Evolutionary conservation across 1,140 invertebrate species (phyloP), one percentile per base, ranked within the genome.

Genomic region (Drosophila busckii): DNA sequence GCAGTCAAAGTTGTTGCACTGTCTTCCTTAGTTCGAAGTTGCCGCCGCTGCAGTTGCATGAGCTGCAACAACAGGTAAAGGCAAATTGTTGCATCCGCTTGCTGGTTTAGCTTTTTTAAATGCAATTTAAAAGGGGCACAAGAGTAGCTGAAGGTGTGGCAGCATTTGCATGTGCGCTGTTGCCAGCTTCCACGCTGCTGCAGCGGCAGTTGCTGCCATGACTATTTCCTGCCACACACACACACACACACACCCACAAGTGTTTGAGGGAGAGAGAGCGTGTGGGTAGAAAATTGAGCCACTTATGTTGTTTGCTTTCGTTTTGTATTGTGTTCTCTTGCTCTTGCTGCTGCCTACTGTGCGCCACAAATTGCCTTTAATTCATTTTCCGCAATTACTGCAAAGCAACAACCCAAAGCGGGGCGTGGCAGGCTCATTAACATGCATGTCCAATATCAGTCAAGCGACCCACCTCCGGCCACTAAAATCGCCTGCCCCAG

Each of bases 331-430:
- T 59, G 48, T 49, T 70, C 52, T 44, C 64, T 46, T 22, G 37
- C 15, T 41, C 10, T 16, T 7, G 25, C 15, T 35, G 28, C 37
- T 34, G 29, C 37, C 49, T 38, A n/a, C n/a, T n/a, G 34, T 49
- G 29, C 53, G 22, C 61, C 61, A 32, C 68, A 73, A 73, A 73
- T 73, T 73, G 69, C 69, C 69, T 73, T 73, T 73, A 73, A 73
- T 73, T 73, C 69, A 73, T 73, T 73, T 73, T 67, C 69, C 69
- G 69, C 69, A 73, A 73, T 73, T 73, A 73, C 69, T 67, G 52
- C 42, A 32, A 69, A 63, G 62, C 34, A n/a, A 40, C 42, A 32
- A 69, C 62, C 68, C 34, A n/a, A 40, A 48, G 8, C 19, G 22
- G 20, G 35, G 38, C 41, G 34, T 45, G 44, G 45, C 35, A 32